Percentiles rank a stretch among this genome's conserved stretches.
Conservation (phyloP, 2,888 invertebrate species). For the Sphecodes monilicornis region DNA sequence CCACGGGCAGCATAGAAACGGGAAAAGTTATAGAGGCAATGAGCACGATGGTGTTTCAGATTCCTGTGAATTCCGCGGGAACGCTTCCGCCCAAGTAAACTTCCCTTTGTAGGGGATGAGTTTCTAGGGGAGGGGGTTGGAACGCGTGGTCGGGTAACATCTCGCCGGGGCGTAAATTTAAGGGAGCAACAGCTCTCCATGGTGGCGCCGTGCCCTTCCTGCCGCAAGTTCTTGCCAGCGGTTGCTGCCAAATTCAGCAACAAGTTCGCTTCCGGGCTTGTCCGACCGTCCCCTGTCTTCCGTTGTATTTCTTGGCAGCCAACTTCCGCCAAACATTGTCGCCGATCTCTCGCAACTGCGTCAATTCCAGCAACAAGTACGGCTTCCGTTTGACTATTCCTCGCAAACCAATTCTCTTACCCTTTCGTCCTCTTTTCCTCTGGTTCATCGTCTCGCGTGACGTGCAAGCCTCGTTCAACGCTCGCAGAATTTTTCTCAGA, state of each 20-base stretch:
- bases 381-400: slow-evolving; percentile 38
- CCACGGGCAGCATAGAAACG: not conserved
- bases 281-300: slow-evolving; percentile 9
- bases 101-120: not conserved
- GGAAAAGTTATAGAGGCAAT: not conserved
- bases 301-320: slow-evolving; percentile 62
- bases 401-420: not conserved
- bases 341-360: slow-evolving; percentile 39
- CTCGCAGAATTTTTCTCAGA: not conserved
- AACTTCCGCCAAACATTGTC: slow-evolving; percentile 56
- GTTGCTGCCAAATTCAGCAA: slow-evolving; percentile 66
- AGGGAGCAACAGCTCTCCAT: slow-evolving; percentile 28
- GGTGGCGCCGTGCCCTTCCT: slow-evolving; percentile 13
- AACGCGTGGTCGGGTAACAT: slow-evolving; percentile 15
- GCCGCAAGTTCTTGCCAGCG: slow-evolving; percentile 26
- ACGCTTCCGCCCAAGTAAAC: not conserved
- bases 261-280: slow-evolving; percentile 56
- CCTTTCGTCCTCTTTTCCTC: too few species aligned
- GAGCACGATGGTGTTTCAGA: not conserved
- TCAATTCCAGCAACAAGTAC: slow-evolving; percentile 67
- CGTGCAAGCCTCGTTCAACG: not conserved
- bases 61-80: not conserved
- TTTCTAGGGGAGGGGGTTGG: not conserved
- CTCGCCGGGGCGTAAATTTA: slow-evolving; percentile 23
- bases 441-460: not conserved